A percentile compares a stretch with the other conserved stretches of the same genome.
phyloP scores from a whole-genome alignment of 2,113 vertebrate genomes.

The Cochlearius cochlearius region DNA sequence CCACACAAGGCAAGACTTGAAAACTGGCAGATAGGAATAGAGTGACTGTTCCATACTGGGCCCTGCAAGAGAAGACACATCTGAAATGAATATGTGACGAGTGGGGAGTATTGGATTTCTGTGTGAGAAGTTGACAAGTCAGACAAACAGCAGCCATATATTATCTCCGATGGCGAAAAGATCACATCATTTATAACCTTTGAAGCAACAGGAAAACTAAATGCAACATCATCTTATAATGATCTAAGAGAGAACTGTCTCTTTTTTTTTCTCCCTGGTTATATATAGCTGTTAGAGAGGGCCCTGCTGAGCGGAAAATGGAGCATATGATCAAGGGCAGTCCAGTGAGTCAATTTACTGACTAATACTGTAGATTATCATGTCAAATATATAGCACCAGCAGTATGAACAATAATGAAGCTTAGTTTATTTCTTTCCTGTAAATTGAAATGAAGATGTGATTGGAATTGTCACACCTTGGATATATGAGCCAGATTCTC shows the following conservation, averaged over 20 bases:
- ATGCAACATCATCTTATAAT: not conserved
- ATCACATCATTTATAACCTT: constrained; percentile 43
- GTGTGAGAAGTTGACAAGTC: not conserved
- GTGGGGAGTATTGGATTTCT: constrained; percentile 7
- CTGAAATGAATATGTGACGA: constrained; percentile 22
- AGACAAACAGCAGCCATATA: constrained; percentile 11
- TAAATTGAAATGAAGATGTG: constrained; percentile 32
- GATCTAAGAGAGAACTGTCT: not conserved
- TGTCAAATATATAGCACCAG: constrained; percentile 35
- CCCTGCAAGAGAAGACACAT: not conserved
- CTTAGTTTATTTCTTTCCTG: constrained; percentile 32
- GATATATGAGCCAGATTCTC: not conserved
- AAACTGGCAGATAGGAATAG: not conserved
- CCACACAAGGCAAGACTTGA: not conserved
- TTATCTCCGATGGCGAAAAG: constrained; percentile 6
- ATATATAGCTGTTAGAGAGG: constrained; percentile 47
- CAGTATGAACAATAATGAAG: constrained; percentile 27
- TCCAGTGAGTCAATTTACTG: constrained; percentile 64
- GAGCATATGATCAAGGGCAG: constrained; percentile 58
- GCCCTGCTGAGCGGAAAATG: constrained; percentile 42
- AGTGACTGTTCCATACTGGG: not conserved
- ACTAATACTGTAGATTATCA: constrained; percentile 59
- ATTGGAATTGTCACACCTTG: constrained; percentile 26
- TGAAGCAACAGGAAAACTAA: constrained; percentile 33
- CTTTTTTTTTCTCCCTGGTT: not conserved